Base-by-base conservation (phyloP, 1,140 invertebrate species). In the Ganaspis sp. region DNA sequence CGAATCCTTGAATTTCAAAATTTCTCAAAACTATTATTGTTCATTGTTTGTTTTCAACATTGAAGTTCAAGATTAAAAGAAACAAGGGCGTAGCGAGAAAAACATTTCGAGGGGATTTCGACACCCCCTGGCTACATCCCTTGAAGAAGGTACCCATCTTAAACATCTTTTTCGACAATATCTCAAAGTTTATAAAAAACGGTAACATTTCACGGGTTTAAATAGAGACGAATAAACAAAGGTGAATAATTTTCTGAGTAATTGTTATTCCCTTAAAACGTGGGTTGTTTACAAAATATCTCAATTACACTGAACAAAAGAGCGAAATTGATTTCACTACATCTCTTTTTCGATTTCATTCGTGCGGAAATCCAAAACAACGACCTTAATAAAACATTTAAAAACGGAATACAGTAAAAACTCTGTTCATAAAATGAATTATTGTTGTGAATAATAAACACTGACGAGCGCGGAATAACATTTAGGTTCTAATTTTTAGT, bases 401-500 rank as follows among this genome's bases (percentile, higher is more conserved):
- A 38, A 38, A 34, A 17, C 69, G 38, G 29, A 38, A 17, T 21
- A 38, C 8, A 21, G 19, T 34, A 34, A 29, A 38, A 70, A 70
- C 29, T 70, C 69, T 70, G 37, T 19, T 70, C n/a, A n/a, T 19
- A n/a, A 3, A 21, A 15, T 37, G 26, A 17, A 38, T 38, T 70
- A 70, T 70, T 29, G 29, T 70, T n/a, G 34, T 38, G 69, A 70
- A 70, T 49, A 49, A 49, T 49, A 17, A 49, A 49, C 17, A n/a
- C 5, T 8, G 17, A 49, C n/a, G 45, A 17, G 45, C 17, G 15
- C 5, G n/a, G 45, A 17, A 49, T 49, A n/a, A n/a, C 8, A n/a
- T 49, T 17, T 49, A n/a, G 17, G 45, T n/a, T 15, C 17, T 49
- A 49, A 49, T 17, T 49, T 49, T 17, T 8, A 4, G n/a, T 49